A percentile compares a stretch with the other conserved stretches of the same genome.
Conservation (phyloP, 2,113 vertebrate genomes). For the Cynopterus brachyotis region DNA sequence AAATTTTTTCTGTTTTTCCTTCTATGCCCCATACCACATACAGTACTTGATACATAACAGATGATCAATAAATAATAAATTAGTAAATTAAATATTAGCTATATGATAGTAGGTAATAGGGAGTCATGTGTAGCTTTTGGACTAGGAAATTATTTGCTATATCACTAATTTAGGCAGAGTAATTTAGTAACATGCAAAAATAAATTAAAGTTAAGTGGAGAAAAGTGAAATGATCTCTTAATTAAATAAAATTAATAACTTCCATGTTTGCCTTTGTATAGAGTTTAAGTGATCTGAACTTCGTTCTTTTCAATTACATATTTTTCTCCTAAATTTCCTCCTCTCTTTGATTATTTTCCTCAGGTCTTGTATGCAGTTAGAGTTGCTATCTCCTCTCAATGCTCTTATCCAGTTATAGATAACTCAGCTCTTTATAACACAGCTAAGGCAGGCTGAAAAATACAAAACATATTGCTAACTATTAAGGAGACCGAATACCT, state of each 20-base stretch:
- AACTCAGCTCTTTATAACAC: background rate
- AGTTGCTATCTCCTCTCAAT: background rate
- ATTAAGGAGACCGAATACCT: background rate
- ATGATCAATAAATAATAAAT: background rate
- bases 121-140: background rate
- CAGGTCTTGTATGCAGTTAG: background rate
- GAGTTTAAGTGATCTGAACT: background rate
- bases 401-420: background rate
- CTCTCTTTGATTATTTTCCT: background rate
- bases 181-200: background rate
- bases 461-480: background rate
- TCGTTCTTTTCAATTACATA: background rate
- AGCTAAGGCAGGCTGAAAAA: background rate
- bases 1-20: background rate
- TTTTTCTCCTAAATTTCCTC: background rate
- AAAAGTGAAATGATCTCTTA: background rate
- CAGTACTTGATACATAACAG: background rate
- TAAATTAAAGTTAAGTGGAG: background rate
- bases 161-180: background rate
- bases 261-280: background rate
- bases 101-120: background rate
- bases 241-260: background rate
- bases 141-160: background rate
- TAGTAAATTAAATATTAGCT: background rate
- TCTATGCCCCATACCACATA: background rate